These are phyloP conservation scores for Montipora foliosa DNA, from an alignment of 64 coral and sea anemone genomes.

Conservation along the genomic window DNA sequence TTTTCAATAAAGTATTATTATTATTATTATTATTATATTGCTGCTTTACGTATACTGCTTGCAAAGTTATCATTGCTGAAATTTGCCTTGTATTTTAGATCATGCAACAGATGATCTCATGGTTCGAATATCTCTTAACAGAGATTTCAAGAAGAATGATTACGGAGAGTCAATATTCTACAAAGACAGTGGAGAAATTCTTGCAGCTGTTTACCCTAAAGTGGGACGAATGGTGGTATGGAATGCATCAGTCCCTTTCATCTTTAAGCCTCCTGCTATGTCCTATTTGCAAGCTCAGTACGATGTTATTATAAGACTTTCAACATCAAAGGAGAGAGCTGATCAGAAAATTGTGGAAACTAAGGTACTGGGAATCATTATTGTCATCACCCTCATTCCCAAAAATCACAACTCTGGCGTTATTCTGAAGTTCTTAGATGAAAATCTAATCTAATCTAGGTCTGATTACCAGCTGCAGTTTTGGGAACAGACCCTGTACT, in stretches of 20 bases:
- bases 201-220: slow-evolving; percentile 79
- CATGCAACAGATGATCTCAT: slow-evolving; percentile 70
- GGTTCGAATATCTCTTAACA: slow-evolving; percentile 76
- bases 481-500: no score
- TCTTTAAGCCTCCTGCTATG: slow-evolving; percentile 91
- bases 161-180: slow-evolving; percentile 95
- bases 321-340: slow-evolving; percentile 79
- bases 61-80: no score
- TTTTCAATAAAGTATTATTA: no score
- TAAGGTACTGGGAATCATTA: slow-evolving; percentile 32
- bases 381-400: not conserved
- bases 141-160: slow-evolving; percentile 88
- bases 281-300: slow-evolving; percentile 76
- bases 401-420: not conserved
- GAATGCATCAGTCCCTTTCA: slow-evolving; percentile 83
- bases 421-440: not conserved
- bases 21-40: no score
- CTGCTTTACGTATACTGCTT: no score
- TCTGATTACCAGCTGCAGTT: no score
- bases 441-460: no score
- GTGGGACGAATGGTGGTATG: slow-evolving; percentile 81
- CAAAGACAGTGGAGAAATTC: slow-evolving; percentile 76
- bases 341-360: slow-evolving; percentile 30
- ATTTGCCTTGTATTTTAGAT: slow-evolving; percentile 8
- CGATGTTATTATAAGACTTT: slow-evolving; percentile 68